A percentile compares a stretch with the other conserved stretches of the same genome.
These are phyloP conservation scores for Nasua narica DNA, from an alignment of 2,797 vertebrate species.

Conservation along the genomic window DNA sequence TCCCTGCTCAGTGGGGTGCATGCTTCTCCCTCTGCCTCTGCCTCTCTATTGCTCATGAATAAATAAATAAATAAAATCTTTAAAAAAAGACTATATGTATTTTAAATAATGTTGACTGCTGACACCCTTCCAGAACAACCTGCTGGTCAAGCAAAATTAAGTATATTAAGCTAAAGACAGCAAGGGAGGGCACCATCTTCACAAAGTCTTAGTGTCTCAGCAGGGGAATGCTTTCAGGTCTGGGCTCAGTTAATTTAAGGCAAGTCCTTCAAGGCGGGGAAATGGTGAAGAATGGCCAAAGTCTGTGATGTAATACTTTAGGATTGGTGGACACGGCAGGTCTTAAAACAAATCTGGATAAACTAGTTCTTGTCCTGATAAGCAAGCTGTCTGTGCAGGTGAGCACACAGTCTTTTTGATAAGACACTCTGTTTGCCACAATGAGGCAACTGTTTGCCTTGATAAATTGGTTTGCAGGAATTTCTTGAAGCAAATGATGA, in stretches of 20 bases:
- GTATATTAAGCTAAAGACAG: too few species aligned
- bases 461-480: conserved; percentile 18
- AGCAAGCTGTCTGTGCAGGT: not conserved
- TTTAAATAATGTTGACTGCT: not conserved
- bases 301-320: not conserved
- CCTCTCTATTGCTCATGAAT: too few species aligned
- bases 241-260: not conserved
- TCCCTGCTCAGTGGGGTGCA: too few species aligned
- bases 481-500: conserved; percentile 15
- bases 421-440: not conserved
- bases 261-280: not conserved
- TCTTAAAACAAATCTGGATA: not conserved
- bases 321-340: not conserved
- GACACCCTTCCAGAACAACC: not conserved
- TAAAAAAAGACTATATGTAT: not conserved
- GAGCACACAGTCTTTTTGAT: not conserved
- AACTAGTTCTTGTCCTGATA: not conserved
- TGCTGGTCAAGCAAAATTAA: not conserved
- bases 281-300: not conserved
- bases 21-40: too few species aligned
- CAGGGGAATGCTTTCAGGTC: not conserved
- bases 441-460: not conserved
- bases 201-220: not conserved
- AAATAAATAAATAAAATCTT: too few species aligned
- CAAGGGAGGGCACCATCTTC: not conserved